Evolutionary conservation across 2,888 invertebrate genomes (phyloP), one percentile per base, ranked within the genome.

Genomic region (Omphaloscelis lunosa): DNA sequence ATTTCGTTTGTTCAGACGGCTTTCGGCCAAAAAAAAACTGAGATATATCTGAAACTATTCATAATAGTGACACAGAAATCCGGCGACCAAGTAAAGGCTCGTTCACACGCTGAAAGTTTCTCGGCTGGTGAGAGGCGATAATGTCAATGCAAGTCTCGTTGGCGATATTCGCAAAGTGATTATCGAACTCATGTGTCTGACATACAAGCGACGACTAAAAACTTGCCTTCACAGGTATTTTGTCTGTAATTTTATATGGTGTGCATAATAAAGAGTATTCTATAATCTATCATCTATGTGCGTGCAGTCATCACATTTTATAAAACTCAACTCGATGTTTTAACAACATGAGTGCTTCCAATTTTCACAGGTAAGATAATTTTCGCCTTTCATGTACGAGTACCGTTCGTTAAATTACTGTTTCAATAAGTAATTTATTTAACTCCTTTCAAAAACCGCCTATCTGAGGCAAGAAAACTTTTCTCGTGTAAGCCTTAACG

Each of bases 21-120:
- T 78, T 53, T 39, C 48, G 69, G 75, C 71, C 66, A 82, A 84
- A 88, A 86, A 88, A 87, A 88, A 88, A 53, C 67, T 58, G 63
- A 83, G 85, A 87, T 70, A 74, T 86, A 87, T 87, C 80, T 66
- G 89, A 87, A 80, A 80, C 87, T 75, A 87, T 87, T 76, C 70
- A 85, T 87, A 87, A 87, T 77, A 69, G 82, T 85, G 80, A 78
- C 87, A 76, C 72, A 80, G 61, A 87, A 80, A 77, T 75, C 80
- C 63, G 66, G 65, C 70, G 71, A 59, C 77, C 72, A 62, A 29
- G 3, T 66, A 8, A 76, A 58, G 15, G 58, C 27, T 45, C 41
- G 17, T 76, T 65, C 53, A 65, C 34, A 58, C 3, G 23, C 27
- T 1, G 34, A 11, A 34, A 27, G 15, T 27, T 27, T 51, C 17